Base-by-base conservation (phyloP, 2,113 vertebrate genomes). In the Coptodon bakossiorum region DNA sequence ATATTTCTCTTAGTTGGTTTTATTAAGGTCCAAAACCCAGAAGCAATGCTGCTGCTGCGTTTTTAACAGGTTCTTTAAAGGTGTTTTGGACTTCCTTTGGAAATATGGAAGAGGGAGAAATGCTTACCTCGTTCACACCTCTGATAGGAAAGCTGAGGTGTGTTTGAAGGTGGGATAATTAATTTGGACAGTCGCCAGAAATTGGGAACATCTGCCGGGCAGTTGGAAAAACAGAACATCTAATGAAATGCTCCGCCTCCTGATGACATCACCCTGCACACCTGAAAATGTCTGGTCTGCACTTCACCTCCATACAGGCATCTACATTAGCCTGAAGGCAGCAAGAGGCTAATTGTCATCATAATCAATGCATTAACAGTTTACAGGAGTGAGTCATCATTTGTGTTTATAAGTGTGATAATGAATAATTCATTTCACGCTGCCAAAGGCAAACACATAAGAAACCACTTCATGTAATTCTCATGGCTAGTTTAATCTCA, bases 91-190 rank as follows among this genome's bases (percentile, higher is more conserved):
- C 66, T 48, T 82, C 1, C 56, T 80, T 48, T 57, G 52, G 54
- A 57, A 76, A 63, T 31, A 57, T 63, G 17, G 48, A 84, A 73
- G 87, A 85, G 36, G 86, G 40, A 45, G 88, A 90, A 91, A 91
- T 93, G 91, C 94, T 95, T 95, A 95, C 94, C 91, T 96, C 57
- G 56, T 93, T 97, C 94, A 93, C 96, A 94, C 95, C 93, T 96
- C 95, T 90, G 94, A 93, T 90, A 85, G 91, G 89, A 85, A 84
- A 91, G 45, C 79, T 59, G 83, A 89, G 82, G 85, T 78, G 73
- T 89, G 89, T 81, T 80, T 85, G 86, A 91, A 94, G 85, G 90
- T 88, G 90, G 68, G 87, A 96, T 95, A 95, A 96, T 96, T 96
- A 90, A 95, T 95, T 96, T 96, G 96, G 96, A 96, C 82, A 82